Percentiles rank a stretch among this genome's conserved stretches.
phyloP scores from a whole-genome alignment of 2,113 vertebrate species.

The Amphiprion percula region DNA sequence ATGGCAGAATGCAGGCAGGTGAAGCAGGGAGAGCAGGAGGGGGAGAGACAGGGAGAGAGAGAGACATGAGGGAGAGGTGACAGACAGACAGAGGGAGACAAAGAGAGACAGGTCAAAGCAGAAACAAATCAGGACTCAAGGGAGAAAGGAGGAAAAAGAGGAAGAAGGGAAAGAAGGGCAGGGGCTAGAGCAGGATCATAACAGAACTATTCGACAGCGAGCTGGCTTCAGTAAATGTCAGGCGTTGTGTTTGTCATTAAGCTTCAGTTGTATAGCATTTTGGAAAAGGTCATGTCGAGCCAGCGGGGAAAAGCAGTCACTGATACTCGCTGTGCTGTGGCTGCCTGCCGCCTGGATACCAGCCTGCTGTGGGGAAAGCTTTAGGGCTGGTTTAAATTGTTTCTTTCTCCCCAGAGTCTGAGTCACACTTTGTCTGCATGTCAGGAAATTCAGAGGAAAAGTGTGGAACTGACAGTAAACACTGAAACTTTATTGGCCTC shows the following conservation, averaged over 20 bases:
- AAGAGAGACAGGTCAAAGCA: no score
- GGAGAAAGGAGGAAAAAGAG: no score
- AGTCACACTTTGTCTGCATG: conserved; percentile 3
- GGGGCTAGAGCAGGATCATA: no score
- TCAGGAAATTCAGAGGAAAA: conserved; percentile 6
- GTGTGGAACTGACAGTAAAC: neutral
- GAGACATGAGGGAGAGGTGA: no score
- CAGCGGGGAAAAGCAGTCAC: conserved; percentile 57
- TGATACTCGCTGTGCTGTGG: conserved; percentile 45
- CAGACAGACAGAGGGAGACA: no score
- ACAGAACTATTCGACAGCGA: conserved; percentile 33
- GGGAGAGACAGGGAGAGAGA: no score
- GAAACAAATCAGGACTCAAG: no score
- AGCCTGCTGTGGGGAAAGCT: conserved; percentile 10
- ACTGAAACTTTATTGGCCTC: neutral
- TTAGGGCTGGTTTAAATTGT: conserved; percentile 24
- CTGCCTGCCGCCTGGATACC: conserved; percentile 23
- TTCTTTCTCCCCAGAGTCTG: conserved; percentile 17
- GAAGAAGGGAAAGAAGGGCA: no score
- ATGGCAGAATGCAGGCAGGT: no score
- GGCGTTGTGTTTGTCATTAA: conserved; percentile 77
- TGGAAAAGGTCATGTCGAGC: conserved; percentile 81
- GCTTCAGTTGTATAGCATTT: conserved; percentile 66
- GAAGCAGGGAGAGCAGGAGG: no score
- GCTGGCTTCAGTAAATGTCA: conserved; percentile 82